A percentile compares a stretch with the other conserved stretches of the same genome.
phyloP scores from a whole-genome alignment of 2,888 invertebrate species.

The Cremastinae sp. region DNA sequence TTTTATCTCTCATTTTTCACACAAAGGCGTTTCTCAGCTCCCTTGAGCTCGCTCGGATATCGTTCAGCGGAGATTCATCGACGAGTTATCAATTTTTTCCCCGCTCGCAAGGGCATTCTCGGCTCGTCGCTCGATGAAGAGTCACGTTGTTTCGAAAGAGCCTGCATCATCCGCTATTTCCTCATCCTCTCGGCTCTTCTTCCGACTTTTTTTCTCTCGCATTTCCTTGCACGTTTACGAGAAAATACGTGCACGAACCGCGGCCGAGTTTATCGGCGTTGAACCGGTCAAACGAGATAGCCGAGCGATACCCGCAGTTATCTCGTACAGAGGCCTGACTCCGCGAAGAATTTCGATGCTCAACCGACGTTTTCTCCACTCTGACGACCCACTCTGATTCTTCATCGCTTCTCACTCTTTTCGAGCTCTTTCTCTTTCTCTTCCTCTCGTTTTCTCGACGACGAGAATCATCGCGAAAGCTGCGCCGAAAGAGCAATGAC shows the following conservation, averaged over 20 bases:
- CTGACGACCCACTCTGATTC: background rate
- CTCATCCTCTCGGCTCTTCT: background rate
- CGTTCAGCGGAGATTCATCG: constrained; percentile 6
- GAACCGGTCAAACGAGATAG: constrained; percentile 66
- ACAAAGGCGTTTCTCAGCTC: too few species aligned
- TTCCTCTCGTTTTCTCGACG: constrained; percentile 14
- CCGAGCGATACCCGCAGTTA: constrained; percentile 45
- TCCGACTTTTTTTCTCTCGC: background rate
- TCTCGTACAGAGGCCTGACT: constrained; percentile 33
- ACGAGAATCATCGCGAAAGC: constrained; percentile 23
- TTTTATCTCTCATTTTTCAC: constrained; percentile 17
- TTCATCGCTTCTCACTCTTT: constrained; percentile 13
- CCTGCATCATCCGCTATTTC: constrained; percentile 46
- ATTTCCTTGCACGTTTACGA: background rate
- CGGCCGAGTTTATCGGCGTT: constrained; percentile 60
- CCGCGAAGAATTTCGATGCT: constrained; percentile 38
- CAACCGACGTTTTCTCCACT: constrained; percentile 18
- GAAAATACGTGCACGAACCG: constrained; percentile 41
- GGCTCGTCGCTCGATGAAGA: constrained; percentile 10
- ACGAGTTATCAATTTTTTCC: background rate
- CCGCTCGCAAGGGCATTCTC: background rate
- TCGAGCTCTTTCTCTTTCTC: background rate
- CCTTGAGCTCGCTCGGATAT: background rate
- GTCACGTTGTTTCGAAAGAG: constrained; percentile 44
- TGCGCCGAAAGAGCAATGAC: constrained; percentile 54